Conservation (phyloP, 1,140 invertebrate genomes). For the Apis mellifera region DNA sequence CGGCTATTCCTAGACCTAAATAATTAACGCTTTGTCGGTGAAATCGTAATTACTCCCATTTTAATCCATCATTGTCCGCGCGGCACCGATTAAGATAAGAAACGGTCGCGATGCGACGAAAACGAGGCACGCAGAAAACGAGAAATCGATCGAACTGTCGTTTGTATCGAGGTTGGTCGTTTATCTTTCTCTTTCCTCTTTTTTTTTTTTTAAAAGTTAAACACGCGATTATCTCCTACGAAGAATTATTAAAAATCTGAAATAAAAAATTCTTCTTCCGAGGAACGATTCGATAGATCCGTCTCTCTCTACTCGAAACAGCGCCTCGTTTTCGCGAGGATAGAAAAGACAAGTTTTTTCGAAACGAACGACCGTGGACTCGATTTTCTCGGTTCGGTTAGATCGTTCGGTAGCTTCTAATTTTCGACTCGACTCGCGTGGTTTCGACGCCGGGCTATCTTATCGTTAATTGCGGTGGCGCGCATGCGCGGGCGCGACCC, state of each 20-base stretch:
- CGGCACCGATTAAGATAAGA: background rate
- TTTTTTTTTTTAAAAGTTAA: too few relatives aligned
- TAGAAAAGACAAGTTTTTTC: too few relatives aligned
- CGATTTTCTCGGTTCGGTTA: background rate
- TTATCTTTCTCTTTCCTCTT: too few relatives aligned
- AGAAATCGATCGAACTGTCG: background rate
- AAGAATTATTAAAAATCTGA: too few relatives aligned
- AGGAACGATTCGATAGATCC: too few relatives aligned
- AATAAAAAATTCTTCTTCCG: too few relatives aligned
- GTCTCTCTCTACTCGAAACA: too few relatives aligned
- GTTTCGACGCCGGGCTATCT: constrained; percentile 60
- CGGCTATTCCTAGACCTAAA: background rate
- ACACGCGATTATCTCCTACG: too few relatives aligned
- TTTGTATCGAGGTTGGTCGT: too few relatives aligned
- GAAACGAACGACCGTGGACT: too few relatives aligned
- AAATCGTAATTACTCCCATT: background rate
- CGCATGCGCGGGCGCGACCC: constrained; percentile 54
- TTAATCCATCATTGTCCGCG: background rate
- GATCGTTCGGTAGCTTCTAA: constrained; percentile 39
- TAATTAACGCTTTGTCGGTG: background rate
- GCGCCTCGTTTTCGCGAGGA: too few relatives aligned
- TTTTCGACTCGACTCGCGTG: constrained; percentile 48
- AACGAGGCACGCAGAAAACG: background rate
- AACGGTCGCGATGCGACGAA: background rate
- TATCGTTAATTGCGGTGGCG: constrained; percentile 58